A percentile compares a stretch with the other conserved stretches of the same genome.
phyloP scores from a whole-genome alignment of 2,113 vertebrate genomes.

The Pundamilia nyererei region DNA sequence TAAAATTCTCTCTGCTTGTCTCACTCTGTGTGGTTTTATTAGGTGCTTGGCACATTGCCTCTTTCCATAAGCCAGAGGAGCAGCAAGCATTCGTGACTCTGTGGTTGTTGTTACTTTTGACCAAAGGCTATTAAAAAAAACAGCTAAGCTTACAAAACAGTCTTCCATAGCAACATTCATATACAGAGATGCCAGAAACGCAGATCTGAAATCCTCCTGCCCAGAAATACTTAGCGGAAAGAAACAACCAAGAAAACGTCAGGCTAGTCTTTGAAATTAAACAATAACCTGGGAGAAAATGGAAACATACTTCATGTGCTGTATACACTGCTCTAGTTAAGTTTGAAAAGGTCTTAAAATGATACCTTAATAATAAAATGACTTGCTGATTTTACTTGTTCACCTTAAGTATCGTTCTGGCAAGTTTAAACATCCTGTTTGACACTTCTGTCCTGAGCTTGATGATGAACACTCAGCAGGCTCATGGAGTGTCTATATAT shows the following conservation, averaged over 20 bases:
- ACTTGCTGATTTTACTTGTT: not conserved
- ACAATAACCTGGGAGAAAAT: not conserved
- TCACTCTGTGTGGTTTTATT: slow-evolving; percentile 43
- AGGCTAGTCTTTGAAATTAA: not conserved
- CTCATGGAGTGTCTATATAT: not conserved
- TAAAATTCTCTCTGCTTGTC: not conserved
- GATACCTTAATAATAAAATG: not conserved
- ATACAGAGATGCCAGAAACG: not conserved
- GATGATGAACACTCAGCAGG: not conserved
- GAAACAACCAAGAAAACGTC: not conserved
- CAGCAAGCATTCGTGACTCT: slow-evolving; percentile 1
- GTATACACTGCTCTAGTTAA: not conserved
- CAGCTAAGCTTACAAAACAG: slow-evolving; percentile 27
- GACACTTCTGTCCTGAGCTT: slow-evolving; percentile 16
- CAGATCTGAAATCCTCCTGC: not conserved
- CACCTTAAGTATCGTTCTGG: not conserved
- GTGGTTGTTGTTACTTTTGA: slow-evolving; percentile 43
- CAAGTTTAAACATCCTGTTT: slow-evolving; percentile 24
- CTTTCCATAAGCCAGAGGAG: slow-evolving; percentile 38
- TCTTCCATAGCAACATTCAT: slow-evolving; percentile 39
- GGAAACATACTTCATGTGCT: not conserved
- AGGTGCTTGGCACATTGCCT: slow-evolving; percentile 36
- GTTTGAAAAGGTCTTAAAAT: not conserved
- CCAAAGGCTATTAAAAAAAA: slow-evolving; percentile 9
- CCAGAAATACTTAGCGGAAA: not conserved